Conservation (phyloP, 1,140 invertebrate species). For the Tachypleus tridentatus region DNA sequence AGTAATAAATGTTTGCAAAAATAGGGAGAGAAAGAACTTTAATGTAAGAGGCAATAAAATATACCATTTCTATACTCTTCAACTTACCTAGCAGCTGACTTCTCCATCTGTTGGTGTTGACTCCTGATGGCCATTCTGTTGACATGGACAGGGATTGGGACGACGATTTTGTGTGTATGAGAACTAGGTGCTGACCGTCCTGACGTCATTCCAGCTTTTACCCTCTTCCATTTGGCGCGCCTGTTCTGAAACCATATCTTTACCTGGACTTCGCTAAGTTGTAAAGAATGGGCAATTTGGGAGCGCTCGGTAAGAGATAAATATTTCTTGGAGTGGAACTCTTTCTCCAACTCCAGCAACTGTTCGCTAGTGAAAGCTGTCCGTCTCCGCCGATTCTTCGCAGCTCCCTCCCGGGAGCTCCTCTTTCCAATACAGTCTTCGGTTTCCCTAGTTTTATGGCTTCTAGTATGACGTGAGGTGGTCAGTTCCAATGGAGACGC, state of each 20-base stretch:
- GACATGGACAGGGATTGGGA: constrained; percentile 93
- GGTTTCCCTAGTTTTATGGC: too few species aligned
- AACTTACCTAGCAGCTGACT: constrained; percentile 30
- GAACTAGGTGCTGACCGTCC: constrained; percentile 9
- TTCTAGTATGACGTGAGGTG: too few species aligned
- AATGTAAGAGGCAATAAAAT: too few species aligned
- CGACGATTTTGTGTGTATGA: constrained; percentile 67
- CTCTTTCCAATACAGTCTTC: too few species aligned
- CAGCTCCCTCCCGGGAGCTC: background rate
- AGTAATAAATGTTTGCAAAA: too few species aligned
- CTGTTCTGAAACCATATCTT: constrained; percentile 99
- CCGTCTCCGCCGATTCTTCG: constrained; percentile 69
- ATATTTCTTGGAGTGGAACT: constrained; percentile 97
- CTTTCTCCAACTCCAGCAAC: constrained; percentile 81
- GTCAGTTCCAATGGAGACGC: too few species aligned
- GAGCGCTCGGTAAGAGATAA: constrained; percentile 87
- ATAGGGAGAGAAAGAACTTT: too few species aligned
- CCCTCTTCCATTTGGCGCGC: constrained; percentile 89
- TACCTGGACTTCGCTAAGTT: constrained; percentile 87
- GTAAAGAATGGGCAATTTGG: constrained; percentile 81
- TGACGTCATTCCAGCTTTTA: constrained; percentile 21
- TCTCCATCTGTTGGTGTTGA: constrained; percentile 87
- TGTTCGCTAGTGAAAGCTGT: constrained; percentile 96
- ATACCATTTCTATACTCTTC: too few species aligned
- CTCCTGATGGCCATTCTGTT: constrained; percentile 82